Evolutionary conservation across 2,113 vertebrate species (phyloP).

Genomic region (Cyphomyrus plagiostoma): DNA sequence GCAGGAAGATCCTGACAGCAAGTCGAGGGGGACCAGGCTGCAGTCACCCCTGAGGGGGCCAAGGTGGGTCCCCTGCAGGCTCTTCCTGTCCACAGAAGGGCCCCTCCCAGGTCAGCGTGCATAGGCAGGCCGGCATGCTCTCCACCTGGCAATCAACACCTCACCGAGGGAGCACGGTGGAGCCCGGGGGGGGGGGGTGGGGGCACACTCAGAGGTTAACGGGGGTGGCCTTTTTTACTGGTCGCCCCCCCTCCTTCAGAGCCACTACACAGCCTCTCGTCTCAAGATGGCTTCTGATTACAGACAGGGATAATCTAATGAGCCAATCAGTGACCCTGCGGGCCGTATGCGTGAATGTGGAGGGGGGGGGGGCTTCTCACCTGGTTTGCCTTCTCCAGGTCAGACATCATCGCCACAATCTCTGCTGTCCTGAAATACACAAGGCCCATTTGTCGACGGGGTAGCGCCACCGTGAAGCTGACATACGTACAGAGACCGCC

Average conservation of each 20-base stretch:
- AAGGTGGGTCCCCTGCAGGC: not conserved
- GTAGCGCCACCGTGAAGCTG: too few species aligned
- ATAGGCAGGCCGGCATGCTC: not conserved
- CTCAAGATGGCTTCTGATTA: conserved; percentile 58
- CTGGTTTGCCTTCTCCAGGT: conserved; percentile 91
- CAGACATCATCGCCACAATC: conserved; percentile 80
- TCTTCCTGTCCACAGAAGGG: not conserved
- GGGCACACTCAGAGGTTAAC: not conserved
- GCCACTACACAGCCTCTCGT: conserved; percentile 38
- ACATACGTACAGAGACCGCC: not conserved
- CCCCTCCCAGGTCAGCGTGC: not conserved
- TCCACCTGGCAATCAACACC: not conserved
- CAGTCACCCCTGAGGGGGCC: not conserved
- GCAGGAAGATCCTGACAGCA: not conserved
- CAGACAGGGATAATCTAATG: conserved; percentile 62
- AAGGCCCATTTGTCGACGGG: not conserved
- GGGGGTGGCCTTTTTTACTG: conserved; percentile 17
- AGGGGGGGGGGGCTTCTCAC: conserved; percentile 58
- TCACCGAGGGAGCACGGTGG: conserved; percentile 30
- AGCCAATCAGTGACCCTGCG: conserved; percentile 54
- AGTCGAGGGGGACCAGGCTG: not conserved
- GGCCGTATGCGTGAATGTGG: not conserved
- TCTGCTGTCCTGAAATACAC: conserved; percentile 74
- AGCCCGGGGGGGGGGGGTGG: conserved; percentile 18
- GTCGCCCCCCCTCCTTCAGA: conserved; percentile 38